phyloP scores from a whole-genome alignment of 2,888 invertebrate species.

The Xestia xanthographa region DNA sequence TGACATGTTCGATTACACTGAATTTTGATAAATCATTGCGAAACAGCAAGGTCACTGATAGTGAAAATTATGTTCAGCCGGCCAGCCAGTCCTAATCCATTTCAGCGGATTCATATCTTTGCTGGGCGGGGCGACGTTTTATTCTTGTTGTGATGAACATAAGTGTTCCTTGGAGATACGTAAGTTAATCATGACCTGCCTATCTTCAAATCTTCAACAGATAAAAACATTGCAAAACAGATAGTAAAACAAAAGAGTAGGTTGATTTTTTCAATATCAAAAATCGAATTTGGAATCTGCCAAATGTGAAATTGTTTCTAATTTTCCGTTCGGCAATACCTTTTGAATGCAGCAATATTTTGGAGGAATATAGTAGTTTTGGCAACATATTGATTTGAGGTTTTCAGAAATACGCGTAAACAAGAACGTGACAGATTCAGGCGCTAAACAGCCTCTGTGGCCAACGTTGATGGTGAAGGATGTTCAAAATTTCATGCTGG shows the following conservation, averaged over 20 bases:
- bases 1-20: constrained; percentile 16
- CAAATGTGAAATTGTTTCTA: not conserved
- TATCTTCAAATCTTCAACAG: not conserved
- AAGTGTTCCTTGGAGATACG: not conserved
- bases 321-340: not conserved
- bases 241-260: not conserved
- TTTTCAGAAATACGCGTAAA: not conserved
- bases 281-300: not conserved
- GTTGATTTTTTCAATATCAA: not conserved
- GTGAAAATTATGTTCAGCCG: not conserved
- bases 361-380: not conserved
- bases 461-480: too few relatives aligned
- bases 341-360: not conserved
- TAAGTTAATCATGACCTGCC: not conserved
- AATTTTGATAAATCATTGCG: constrained; percentile 36
- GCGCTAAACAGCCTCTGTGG: too few relatives aligned
- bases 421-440: not conserved
- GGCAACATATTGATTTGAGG: not conserved
- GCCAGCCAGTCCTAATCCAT: too few relatives aligned
- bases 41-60: constrained; percentile 1
- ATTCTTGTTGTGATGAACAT: not conserved
- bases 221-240: not conserved
- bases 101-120: not conserved
- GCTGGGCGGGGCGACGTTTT: not conserved
- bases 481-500: not conserved